Conservation (phyloP, 2,888 invertebrate genomes). For the Drosophila nr. fundita region DNA sequence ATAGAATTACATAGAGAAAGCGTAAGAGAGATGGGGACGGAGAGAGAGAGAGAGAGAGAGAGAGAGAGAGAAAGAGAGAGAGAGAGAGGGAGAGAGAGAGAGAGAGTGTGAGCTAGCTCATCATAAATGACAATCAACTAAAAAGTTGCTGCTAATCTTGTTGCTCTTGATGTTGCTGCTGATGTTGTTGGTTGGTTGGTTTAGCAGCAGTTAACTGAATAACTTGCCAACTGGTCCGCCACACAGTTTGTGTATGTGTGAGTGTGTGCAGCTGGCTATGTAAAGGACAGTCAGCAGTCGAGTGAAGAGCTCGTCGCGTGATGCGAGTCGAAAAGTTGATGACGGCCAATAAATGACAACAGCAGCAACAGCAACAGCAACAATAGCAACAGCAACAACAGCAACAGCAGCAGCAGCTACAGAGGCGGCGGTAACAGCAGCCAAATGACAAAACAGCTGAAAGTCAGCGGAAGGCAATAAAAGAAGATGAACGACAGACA, state of each 20-base stretch:
- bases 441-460: conserved; percentile 52
- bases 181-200: conserved; percentile 2
- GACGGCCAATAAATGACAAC: conserved; percentile 72
- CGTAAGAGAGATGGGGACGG: neutral
- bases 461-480: conserved; percentile 56
- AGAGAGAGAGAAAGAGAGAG: neutral
- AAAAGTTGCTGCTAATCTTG: conserved; percentile 9
- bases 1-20: neutral
- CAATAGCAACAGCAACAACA: conserved; percentile 17
- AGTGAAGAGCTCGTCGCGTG: conserved; percentile 65
- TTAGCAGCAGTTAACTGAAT: neutral
- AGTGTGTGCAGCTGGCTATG: conserved; percentile 6
- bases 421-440: conserved; percentile 37
- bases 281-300: conserved; percentile 53
- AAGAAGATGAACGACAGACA: conserved; percentile 72
- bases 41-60: neutral
- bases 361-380: conserved; percentile 44
- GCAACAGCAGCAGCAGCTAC: conserved; percentile 1
- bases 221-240: neutral
- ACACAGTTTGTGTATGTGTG: neutral
- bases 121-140: neutral
- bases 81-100: neutral
- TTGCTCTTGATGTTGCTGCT: conserved; percentile 10
- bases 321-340: conserved; percentile 63
- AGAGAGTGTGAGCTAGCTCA: neutral